These are phyloP conservation scores for Trichogramma pretiosum DNA, from an alignment of 1,140 invertebrate species.

Conservation along the genomic window DNA sequence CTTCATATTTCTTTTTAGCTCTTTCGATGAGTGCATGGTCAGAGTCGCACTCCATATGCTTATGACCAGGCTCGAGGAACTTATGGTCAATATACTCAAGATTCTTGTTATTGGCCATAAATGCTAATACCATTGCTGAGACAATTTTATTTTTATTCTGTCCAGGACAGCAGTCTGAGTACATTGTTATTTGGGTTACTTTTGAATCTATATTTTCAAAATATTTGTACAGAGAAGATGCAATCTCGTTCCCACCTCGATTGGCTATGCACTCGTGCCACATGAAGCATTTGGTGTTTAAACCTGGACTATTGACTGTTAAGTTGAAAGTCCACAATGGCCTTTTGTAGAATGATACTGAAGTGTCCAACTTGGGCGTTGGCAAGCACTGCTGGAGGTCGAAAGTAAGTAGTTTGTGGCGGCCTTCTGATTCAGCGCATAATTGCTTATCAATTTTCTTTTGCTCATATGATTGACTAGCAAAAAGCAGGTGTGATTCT, in stretches of 20 bases:
- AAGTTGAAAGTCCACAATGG: background rate
- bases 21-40: conserved; percentile 29
- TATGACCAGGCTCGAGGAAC: conserved; percentile 32
- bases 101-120: conserved; percentile 13
- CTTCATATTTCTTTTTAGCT: conserved; percentile 1
- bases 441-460: background rate
- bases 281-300: background rate
- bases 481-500: too few species aligned
- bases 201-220: conserved; percentile 16
- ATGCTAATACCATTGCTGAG: conserved; percentile 21
- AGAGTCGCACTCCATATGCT: conserved; percentile 29
- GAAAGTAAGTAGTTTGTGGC: background rate
- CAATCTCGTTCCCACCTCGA: background rate
- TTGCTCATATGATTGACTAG: too few species aligned
- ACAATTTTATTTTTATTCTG: conserved; percentile 34
- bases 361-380: background rate
- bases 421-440: background rate
- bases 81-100: conserved; percentile 29
- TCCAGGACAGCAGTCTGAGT: conserved; percentile 30
- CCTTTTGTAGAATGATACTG: background rate
- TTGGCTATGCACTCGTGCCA: background rate
- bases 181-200: conserved; percentile 25
- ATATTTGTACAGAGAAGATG: background rate
- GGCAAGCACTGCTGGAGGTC: background rate
- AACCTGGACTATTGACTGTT: background rate